These are phyloP conservation scores for Indri indri DNA, from an alignment of 2,113 vertebrate genomes.

Conservation along the genomic window DNA sequence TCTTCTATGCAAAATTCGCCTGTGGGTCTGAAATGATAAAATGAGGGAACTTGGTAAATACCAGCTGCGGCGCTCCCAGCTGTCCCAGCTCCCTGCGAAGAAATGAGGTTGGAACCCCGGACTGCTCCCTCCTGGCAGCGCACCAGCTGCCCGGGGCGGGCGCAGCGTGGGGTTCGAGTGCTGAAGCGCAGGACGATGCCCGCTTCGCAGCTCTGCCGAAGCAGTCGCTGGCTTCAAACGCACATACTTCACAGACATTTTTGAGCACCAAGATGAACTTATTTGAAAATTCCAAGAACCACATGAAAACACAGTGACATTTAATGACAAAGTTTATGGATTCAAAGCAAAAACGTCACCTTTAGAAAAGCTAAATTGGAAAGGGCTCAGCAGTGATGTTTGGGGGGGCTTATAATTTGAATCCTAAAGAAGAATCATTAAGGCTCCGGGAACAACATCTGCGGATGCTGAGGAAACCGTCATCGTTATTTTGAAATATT, in stretches of 20 bases:
- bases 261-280: neutral
- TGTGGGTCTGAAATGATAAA: neutral
- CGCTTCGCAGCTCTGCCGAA: fast-evolving
- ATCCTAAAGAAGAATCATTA: neutral
- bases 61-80: neutral
- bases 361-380: neutral
- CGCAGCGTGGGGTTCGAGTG: fast-evolving
- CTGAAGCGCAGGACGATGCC: fast-evolving
- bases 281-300: neutral
- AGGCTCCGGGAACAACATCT: neutral
- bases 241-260: fast-evolving
- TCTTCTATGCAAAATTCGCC: fast-evolving
- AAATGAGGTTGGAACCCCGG: neutral
- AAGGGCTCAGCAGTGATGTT: neutral
- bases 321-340: neutral
- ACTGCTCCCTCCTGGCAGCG: fast-evolving
- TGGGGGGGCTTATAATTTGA: neutral
- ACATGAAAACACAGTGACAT: neutral
- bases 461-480: neutral
- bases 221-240: neutral
- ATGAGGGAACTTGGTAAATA: fast-evolving
- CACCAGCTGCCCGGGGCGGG: fast-evolving
- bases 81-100: neutral
- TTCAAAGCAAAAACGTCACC: neutral
- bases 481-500: conserved; percentile 52